A percentile compares a stretch with the other conserved stretches of the same genome.
Evolutionary conservation across 2,888 invertebrate species (phyloP).

Genomic region (Drosophila colorata): DNA sequence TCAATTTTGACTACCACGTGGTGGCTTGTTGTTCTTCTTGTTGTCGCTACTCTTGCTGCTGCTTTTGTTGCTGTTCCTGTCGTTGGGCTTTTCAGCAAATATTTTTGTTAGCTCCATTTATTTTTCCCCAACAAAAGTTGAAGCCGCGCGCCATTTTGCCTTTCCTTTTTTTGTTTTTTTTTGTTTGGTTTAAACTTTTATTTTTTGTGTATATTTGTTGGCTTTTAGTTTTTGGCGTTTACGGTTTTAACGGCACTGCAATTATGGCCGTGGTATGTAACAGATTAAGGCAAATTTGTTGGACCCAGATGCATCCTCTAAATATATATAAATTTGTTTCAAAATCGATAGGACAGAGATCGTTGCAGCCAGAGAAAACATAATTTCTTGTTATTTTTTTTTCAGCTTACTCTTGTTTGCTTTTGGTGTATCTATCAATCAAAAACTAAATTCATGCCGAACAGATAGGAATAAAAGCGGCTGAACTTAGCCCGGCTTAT

Average conservation of each 20-base stretch:
- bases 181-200: constrained; percentile 19
- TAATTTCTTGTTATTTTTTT: background rate
- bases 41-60: constrained; percentile 1
- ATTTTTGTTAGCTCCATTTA: constrained; percentile 43
- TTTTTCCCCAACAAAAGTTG: constrained; percentile 17
- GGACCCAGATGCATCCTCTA: background rate
- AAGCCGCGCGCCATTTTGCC: constrained; percentile 36
- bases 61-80: constrained; percentile 12
- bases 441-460: background rate
- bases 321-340: background rate
- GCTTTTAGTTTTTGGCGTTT: constrained; percentile 21
- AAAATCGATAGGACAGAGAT: background rate
- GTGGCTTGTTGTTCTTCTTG: constrained; percentile 16
- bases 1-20: constrained; percentile 59
- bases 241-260: constrained; percentile 25
- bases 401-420: background rate
- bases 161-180: constrained; percentile 19
- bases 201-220: constrained; percentile 20
- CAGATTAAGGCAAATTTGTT: constrained; percentile 5
- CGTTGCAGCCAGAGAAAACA: background rate
- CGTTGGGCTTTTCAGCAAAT: constrained; percentile 35
- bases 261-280: constrained; percentile 23
- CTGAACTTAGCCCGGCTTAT: background rate
- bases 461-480: background rate
- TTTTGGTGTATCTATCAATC: constrained; percentile 10